Conservation (phyloP, 1,140 invertebrate genomes). For the Aphelenchoides avenae region DNA sequence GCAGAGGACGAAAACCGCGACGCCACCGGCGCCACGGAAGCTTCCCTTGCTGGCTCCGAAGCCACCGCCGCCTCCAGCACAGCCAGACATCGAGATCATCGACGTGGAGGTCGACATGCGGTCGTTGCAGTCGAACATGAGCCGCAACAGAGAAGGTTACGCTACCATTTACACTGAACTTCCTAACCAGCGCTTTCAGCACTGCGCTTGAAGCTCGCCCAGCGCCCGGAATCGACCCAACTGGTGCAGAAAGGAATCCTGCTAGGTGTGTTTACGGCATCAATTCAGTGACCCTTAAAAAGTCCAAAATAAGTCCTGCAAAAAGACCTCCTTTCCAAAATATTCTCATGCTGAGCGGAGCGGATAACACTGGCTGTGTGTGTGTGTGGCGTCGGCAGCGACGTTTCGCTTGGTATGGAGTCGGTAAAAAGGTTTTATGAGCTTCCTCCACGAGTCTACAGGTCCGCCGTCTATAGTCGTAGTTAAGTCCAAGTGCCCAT, state of each 20-base stretch:
- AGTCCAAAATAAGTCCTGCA: too few species aligned
- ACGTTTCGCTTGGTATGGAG: too few species aligned
- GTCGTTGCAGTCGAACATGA: background rate
- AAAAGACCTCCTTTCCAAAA: too few species aligned
- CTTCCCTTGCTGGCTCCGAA: background rate
- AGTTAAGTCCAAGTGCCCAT: too few species aligned
- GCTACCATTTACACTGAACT: background rate
- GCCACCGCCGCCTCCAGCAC: background rate
- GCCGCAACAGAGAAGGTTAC: background rate
- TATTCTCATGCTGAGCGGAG: too few species aligned
- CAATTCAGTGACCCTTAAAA: background rate
- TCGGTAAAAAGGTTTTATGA: too few species aligned
- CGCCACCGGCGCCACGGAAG: background rate
- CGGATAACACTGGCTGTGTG: too few species aligned
- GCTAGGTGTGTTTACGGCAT: background rate
- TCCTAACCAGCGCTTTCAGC: constrained; percentile 1
- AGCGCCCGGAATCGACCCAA: background rate
- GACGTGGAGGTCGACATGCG: background rate
- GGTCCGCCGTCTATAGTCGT: too few species aligned
- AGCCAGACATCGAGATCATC: too few species aligned
- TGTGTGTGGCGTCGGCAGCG: too few species aligned
- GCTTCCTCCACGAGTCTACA: too few species aligned
- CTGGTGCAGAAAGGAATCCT: constrained; percentile 1
- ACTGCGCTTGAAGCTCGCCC: background rate
- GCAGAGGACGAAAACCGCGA: background rate